These are phyloP conservation scores for Gallinago paraguaiae DNA, from an alignment of 2,113 vertebrate genomes.

Conservation along the genomic window DNA sequence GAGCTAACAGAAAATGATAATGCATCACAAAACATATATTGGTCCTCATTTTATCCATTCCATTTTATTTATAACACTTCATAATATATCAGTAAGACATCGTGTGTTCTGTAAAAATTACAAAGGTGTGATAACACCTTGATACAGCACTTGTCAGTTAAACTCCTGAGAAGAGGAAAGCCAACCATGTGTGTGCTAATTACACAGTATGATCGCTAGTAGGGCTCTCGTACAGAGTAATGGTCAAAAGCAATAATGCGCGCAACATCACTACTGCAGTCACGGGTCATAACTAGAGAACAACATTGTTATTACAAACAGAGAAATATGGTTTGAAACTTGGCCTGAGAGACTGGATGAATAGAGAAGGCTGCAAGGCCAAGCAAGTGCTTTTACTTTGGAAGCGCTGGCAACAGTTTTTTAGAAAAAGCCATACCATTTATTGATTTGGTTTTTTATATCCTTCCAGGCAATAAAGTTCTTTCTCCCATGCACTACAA, in stretches of 20 bases:
- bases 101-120: background rate
- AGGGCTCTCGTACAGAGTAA: rapidly evolving
- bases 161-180: background rate
- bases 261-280: background rate
- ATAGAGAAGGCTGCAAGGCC: background rate
- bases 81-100: background rate
- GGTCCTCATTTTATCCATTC: background rate
- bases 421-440: background rate
- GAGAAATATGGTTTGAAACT: background rate
- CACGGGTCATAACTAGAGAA: background rate
- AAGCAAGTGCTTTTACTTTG: background rate
- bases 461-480: background rate
- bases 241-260: rapidly evolving
- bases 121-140: background rate
- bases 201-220: rapidly evolving
- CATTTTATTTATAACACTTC: background rate
- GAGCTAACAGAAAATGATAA: background rate
- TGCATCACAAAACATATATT: background rate
- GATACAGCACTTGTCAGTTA: background rate
- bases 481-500: background rate
- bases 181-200: background rate
- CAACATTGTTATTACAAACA: background rate
- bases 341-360: background rate
- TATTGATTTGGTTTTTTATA: background rate
- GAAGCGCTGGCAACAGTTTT: background rate